Evolutionary conservation across 1,140 invertebrate species (phyloP), one percentile per base, ranked within the genome.

Genomic region (Drosophila parabipectinata): DNA sequence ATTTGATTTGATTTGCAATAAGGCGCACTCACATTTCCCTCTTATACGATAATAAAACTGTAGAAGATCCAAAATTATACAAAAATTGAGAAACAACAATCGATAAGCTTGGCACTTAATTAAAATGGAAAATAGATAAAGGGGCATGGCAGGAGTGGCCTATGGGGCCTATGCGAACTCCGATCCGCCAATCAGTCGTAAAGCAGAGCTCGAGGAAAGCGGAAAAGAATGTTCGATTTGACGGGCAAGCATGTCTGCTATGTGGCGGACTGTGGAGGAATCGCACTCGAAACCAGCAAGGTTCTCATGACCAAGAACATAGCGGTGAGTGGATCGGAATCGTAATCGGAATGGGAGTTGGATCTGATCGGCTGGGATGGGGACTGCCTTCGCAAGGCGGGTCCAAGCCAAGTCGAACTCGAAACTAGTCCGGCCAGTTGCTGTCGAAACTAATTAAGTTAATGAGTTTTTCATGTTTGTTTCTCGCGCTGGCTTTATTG

Each of bases 191-290:
- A 32, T 74, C 28, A 82, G 79, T 82, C 37, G 18, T 39, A 14
- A n/a, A 62, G 56, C 7, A 68, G 48, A 60, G 66, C 50, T 57
- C 41, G 37, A 64, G 41, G 34, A 53, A 48, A 56, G 63, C 67
- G 66, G 67, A 67, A 69, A 56, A 85, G 51, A 66, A 90, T 91
- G 89, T 88, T 60, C 64, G 77, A 91, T 64, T 54, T 91, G 34
- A 64, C 63, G 41, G 90, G 89, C 2, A 91, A 91, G 63, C 72
- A 91, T 74, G 72, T 91, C 37, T 85, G 85, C 60, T 91, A 91
- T 87, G 84, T 91, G 37, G 90, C 89, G 37, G 90, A 91, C 54
- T 91, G 90, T 60, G 90, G 89, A 14, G 90, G 89, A 24, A 87
- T 91, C 50, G 82, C 84, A 9, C 62, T 90, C 32, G 90, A 91